Evolutionary conservation across 2,797 vertebrate species (phyloP).

Genomic region (Euphonia xanthogaster): DNA sequence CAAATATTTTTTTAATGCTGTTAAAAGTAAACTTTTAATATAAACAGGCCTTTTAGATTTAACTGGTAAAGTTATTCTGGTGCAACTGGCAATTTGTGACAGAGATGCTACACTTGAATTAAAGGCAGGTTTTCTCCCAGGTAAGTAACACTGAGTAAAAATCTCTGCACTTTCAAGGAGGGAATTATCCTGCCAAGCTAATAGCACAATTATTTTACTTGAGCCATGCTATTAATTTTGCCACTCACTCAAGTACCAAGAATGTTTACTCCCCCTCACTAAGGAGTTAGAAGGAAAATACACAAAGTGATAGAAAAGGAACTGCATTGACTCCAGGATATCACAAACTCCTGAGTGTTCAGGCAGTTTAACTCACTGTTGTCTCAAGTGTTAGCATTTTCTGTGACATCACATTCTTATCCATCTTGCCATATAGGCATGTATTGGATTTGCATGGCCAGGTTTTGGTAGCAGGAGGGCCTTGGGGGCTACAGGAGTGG

Average conservation of each 20-base stretch:
- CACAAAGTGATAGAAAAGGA: neutral
- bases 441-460: neutral
- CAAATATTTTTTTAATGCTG: neutral
- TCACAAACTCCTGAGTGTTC: neutral
- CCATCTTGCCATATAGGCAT: neutral
- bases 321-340: neutral
- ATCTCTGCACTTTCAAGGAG: neutral
- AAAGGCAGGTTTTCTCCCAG: neutral
- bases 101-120: neutral
- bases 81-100: neutral
- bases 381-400: neutral
- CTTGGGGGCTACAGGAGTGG: neutral
- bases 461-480: neutral
- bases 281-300: neutral
- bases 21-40: neutral
- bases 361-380: neutral
- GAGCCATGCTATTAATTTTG: neutral
- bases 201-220: neutral
- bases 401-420: neutral
- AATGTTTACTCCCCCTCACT: neutral
- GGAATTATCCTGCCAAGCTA: neutral
- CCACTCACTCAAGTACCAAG: neutral
- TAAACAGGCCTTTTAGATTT: fast-evolving
- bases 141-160: neutral
- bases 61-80: neutral